Evolutionary conservation across 37 sponge, comb jelly and placozoan genomes (phyloP).

Genomic region (Lycopodina hypogea): DNA sequence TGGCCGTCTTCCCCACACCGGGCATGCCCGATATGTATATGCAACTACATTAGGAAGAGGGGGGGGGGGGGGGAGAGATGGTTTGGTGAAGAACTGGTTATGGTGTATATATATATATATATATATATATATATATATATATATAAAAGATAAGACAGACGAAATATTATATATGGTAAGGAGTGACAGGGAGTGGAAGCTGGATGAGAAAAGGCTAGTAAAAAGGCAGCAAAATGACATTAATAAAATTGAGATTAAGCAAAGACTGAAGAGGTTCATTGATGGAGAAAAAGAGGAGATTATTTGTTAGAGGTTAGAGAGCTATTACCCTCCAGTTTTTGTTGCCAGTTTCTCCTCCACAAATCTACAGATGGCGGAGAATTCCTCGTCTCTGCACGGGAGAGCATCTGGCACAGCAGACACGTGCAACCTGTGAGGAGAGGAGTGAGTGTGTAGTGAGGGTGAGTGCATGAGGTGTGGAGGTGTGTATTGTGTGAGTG

Average conservation of each 20-base stretch:
- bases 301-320: neutral
- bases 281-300: neutral
- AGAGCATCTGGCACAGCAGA: constrained; percentile 78
- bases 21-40: constrained; percentile 95
- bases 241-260: too few relatives aligned
- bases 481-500: too few relatives aligned
- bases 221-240: neutral
- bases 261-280: too few relatives aligned
- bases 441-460: too few relatives aligned
- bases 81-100: neutral
- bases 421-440: constrained; percentile 65
- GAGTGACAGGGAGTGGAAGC: too few relatives aligned
- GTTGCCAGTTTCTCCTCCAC: constrained; percentile 73
- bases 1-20: constrained; percentile 97
- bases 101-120: neutral
- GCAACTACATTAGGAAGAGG: constrained; percentile 46
- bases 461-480: too few relatives aligned
- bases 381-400: constrained; percentile 87
- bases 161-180: too few relatives aligned
- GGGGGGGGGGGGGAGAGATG: neutral
- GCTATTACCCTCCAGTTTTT: constrained; percentile 77
- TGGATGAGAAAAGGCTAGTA: neutral
- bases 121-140: too few relatives aligned
- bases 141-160: too few relatives aligned
- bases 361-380: constrained; percentile 73